phyloP scores from a whole-genome alignment of 2,888 invertebrate species.

The Acronicta alni region DNA sequence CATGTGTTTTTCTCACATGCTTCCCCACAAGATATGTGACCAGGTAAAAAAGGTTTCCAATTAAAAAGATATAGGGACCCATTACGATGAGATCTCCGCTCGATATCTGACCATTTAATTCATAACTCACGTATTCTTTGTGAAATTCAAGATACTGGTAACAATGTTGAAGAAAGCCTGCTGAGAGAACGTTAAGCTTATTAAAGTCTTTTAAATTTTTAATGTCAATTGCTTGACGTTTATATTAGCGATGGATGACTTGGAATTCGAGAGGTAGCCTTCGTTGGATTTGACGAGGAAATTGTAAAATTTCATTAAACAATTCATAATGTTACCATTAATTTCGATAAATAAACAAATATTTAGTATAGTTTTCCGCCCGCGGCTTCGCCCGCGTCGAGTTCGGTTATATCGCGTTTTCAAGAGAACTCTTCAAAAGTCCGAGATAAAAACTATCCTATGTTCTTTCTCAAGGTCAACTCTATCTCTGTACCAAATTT shows the following conservation, averaged over 20 bases:
- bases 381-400: too few species aligned
- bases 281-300: background rate
- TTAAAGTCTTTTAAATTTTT: slow-evolving; percentile 24
- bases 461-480: too few species aligned
- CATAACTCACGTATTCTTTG: slow-evolving; percentile 81
- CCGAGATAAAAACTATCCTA: too few species aligned
- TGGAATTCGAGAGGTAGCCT: background rate
- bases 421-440: too few species aligned
- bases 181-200: slow-evolving; percentile 27
- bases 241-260: slow-evolving; percentile 9
- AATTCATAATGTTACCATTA: too few species aligned
- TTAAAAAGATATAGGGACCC: slow-evolving; percentile 83
- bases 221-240: slow-evolving; percentile 25
- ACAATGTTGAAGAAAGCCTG: slow-evolving; percentile 40
- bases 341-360: too few species aligned
- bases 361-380: too few species aligned
- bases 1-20: slow-evolving; percentile 83
- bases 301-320: too few species aligned
- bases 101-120: slow-evolving; percentile 80
- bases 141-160: slow-evolving; percentile 63
- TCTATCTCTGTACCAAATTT: too few species aligned
- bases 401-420: too few species aligned
- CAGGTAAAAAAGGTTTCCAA: slow-evolving; percentile 81
- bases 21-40: slow-evolving; percentile 69
- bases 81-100: slow-evolving; percentile 72